phyloP scores from a whole-genome alignment of 2,888 invertebrate species.

The Odontomyia ornata region DNA sequence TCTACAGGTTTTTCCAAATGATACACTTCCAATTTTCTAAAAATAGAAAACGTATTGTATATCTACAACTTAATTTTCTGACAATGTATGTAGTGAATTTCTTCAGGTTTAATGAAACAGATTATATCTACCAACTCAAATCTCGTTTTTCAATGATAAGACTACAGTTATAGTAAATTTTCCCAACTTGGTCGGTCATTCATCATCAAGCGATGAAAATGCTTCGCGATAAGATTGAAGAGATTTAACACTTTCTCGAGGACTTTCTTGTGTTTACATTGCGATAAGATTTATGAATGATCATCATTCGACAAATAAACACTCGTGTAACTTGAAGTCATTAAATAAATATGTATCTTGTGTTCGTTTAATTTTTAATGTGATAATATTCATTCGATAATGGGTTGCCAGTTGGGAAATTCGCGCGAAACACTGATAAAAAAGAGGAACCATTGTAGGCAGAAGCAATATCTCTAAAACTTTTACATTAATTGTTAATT shows the following conservation, averaged over 20 bases:
- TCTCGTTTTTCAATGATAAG: not conserved
- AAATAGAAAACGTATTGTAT: too few species aligned
- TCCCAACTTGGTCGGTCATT: slow-evolving; percentile 1
- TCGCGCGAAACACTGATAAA: too few species aligned
- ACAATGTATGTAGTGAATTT: too few species aligned
- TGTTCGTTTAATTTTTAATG: not conserved
- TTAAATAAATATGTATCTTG: not conserved
- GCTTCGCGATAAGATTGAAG: not conserved
- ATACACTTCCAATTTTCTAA: too few species aligned
- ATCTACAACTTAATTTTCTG: too few species aligned
- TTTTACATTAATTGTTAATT: too few species aligned
- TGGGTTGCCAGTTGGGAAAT: not conserved
- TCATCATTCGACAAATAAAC: slow-evolving; percentile 29
- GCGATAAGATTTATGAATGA: slow-evolving; percentile 37
- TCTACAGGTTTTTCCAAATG: too few species aligned
- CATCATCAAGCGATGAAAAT: slow-evolving; percentile 22
- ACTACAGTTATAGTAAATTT: not conserved
- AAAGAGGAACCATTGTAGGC: too few species aligned
- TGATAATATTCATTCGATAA: not conserved
- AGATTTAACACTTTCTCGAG: slow-evolving; percentile 46
- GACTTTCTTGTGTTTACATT: slow-evolving; percentile 39
- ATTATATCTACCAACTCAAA: too few species aligned
- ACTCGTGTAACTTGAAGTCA: slow-evolving; percentile 21
- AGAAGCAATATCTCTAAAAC: too few species aligned
- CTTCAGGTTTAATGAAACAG: too few species aligned